These are phyloP conservation scores for Amazona guildingii DNA, from an alignment of 2,113 vertebrate species.

Conservation along the genomic window DNA sequence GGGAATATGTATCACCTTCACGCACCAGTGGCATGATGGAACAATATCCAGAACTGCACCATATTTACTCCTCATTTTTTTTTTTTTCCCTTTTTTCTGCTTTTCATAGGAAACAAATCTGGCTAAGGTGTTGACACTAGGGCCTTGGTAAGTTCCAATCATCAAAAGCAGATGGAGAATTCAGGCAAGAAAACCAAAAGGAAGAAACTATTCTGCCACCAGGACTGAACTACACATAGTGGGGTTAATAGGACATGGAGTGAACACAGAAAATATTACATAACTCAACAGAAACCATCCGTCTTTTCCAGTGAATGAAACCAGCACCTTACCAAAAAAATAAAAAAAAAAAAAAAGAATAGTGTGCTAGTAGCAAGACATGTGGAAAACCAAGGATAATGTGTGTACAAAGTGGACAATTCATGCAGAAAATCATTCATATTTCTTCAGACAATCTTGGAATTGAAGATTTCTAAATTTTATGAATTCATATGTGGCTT, in stretches of 20 bases:
- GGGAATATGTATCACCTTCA: background rate
- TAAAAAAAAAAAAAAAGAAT: too few relatives aligned
- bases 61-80: background rate
- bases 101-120: background rate
- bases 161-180: background rate
- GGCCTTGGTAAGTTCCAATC: background rate
- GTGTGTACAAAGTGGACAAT: too few relatives aligned
- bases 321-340: background rate
- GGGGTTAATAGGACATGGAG: background rate
- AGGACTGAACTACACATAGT: background rate
- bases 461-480: background rate
- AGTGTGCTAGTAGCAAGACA: background rate
- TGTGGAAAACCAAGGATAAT: background rate
- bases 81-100: fast-evolving
- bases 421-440: background rate
- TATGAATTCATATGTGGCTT: background rate
- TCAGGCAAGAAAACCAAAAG: background rate
- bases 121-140: background rate
- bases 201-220: background rate
- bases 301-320: background rate
- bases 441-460: background rate
- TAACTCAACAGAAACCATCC: background rate
- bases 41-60: background rate
- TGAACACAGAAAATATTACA: background rate
- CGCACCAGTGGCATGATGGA: background rate